Evolutionary conservation across 2,888 invertebrate genomes (phyloP), one percentile per base, ranked within the genome.

Genomic region (Trissolcus japonicus): DNA sequence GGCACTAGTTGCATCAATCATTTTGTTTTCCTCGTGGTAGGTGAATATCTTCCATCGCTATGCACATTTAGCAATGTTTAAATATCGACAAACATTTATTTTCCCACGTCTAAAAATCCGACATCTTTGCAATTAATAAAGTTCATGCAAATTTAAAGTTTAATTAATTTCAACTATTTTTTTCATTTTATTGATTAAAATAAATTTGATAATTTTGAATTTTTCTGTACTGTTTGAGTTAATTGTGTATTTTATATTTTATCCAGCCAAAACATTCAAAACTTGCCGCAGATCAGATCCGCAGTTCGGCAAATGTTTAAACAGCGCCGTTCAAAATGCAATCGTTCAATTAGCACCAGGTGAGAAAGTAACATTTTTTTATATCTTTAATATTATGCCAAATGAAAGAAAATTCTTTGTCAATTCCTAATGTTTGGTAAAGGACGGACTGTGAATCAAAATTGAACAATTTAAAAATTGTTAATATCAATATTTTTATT

Each of bases 241-340:
- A n/a, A n/a, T n/a, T n/a, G n/a, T n/a, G n/a, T n/a, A n/a, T n/a
- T n/a, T 51, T 51, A 17, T 9, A 1, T 51, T 51, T 11, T 17
- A 11, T 55, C 60, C 90, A 93, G 93, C 93, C 40, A 90, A 89
- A 41, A 88, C 90, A 82, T 93, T 93, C 87, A 90, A 88, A 54
- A 89, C 89, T 82, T 94, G 94, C 83, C 89, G 90, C 54, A 90
- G 91, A 78, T 89, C 87, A 25, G 92, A 92, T 80, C 87, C 90
- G 0, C 90, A 92, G 76, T 89, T 93, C 41, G 91, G 91, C 9
- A 91, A 92, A 54, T 94, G 94, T 76, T 86, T 94, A 17, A 90
- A 90, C 71, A 84, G 87, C 19, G 92, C 92, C 0, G 91, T 92
- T 0, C 91, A 91, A 4, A 90, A 91, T 53, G 93, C 92, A 0